phyloP scores from a whole-genome alignment of 2,888 invertebrate genomes.

The Erebia epiphron region DNA sequence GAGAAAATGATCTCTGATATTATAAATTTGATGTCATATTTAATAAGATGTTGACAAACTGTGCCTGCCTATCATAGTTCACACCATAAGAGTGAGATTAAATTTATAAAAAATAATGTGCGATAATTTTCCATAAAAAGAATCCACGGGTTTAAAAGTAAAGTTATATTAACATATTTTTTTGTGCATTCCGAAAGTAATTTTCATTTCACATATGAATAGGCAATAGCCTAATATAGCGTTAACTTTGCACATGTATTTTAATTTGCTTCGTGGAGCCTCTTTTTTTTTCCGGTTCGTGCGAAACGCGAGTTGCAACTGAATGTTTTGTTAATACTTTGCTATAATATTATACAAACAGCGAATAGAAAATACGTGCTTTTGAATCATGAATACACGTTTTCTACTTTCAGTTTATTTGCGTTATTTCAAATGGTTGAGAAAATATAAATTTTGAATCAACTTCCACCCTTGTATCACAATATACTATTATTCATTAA shows the following conservation, averaged over 20 bases:
- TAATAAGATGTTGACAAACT: no score
- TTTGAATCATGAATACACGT: constrained; percentile 18
- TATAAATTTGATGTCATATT: no score
- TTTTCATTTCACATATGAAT: constrained; percentile 19
- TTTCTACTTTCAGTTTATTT: not conserved
- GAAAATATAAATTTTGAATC: not conserved
- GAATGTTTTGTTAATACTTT: constrained; percentile 26
- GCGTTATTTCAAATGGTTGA: not conserved
- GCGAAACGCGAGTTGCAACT: constrained; percentile 1
- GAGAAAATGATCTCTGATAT: no score
- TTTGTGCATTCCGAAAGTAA: constrained; percentile 4
- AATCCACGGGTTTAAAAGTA: not conserved
- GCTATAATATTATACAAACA: constrained; percentile 26
- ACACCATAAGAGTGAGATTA: not conserved
- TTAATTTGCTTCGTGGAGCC: constrained; percentile 20
- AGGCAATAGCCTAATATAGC: constrained; percentile 19
- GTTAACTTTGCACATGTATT: constrained; percentile 24
- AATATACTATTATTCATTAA: no score
- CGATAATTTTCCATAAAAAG: not conserved
- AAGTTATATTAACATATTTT: not conserved
- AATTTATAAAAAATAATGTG: not conserved
- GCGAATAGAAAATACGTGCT: constrained; percentile 27
- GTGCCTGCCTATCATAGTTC: no score
- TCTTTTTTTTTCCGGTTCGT: constrained; percentile 18
- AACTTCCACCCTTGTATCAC: no score